phyloP scores from a whole-genome alignment of 2,113 vertebrate species.

The Budorcas taxicolor region DNA sequence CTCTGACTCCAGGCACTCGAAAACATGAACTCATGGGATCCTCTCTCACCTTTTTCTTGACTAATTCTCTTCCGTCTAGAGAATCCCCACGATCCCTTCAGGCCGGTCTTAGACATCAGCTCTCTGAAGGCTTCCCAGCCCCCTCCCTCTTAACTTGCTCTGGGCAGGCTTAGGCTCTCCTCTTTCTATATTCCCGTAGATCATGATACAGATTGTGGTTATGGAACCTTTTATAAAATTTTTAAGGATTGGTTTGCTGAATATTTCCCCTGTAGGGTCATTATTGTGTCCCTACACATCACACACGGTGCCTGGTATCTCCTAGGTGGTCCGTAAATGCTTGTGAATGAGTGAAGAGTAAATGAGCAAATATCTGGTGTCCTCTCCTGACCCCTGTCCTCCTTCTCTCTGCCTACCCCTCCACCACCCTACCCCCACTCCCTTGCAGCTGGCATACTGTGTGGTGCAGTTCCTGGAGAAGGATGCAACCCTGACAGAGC shows the following conservation, averaged over 20 bases:
- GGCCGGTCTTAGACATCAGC: neutral
- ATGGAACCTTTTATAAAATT: neutral
- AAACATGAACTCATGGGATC: neutral
- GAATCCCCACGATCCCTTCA: neutral
- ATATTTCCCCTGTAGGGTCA: neutral
- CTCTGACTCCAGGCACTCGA: neutral
- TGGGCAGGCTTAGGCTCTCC: neutral
- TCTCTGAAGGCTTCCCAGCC: neutral
- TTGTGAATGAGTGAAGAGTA: neutral
- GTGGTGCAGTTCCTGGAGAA: conserved; percentile 95
- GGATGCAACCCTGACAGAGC: conserved; percentile 92
- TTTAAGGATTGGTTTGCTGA: neutral
- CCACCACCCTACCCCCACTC: accelerated
- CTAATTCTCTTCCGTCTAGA: neutral
- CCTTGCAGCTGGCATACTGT: conserved; percentile 89
- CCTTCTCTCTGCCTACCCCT: neutral
- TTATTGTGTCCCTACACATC: neutral
- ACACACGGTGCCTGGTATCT: neutral
- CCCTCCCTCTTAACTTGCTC: neutral
- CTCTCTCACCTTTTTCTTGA: neutral
- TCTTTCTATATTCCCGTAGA: neutral
- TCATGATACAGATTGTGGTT: neutral
- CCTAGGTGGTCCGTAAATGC: neutral
- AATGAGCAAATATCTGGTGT: neutral
- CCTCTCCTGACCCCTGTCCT: neutral